Conservation (phyloP, 2,797 vertebrate genomes). For the Sebastes taczanowskii region DNA sequence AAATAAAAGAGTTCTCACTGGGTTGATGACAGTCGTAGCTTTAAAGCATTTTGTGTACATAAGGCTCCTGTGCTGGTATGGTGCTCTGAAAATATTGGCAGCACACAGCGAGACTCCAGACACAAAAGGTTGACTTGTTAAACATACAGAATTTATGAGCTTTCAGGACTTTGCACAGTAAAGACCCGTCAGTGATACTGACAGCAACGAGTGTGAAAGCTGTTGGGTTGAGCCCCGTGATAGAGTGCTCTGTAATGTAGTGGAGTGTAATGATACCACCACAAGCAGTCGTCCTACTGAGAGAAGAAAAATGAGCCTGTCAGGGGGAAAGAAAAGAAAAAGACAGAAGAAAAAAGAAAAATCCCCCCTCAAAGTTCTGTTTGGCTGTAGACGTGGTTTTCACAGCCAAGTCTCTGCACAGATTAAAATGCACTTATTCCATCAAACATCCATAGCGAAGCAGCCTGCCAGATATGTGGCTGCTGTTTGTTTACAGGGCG, state of each 20-base stretch:
- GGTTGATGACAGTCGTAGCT: slow-evolving; percentile 18
- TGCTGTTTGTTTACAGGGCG: slow-evolving; percentile 50
- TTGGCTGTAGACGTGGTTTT: slow-evolving; percentile 60
- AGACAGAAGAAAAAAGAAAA: slow-evolving; percentile 34
- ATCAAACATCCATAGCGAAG: slow-evolving; percentile 39
- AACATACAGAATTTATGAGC: slow-evolving; percentile 59
- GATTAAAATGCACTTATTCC: slow-evolving; percentile 65
- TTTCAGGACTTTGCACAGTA: slow-evolving; percentile 40
- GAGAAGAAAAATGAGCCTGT: slow-evolving; percentile 70
- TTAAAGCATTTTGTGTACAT: slow-evolving; percentile 18
- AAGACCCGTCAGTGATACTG: slow-evolving; percentile 51
- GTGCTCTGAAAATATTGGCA: slow-evolving; percentile 43
- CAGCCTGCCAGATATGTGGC: slow-evolving; percentile 40
- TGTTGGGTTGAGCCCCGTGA: slow-evolving; percentile 48
- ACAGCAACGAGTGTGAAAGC: slow-evolving; percentile 56
- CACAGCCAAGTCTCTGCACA: slow-evolving; percentile 58
- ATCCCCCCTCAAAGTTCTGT: slow-evolving; percentile 46
- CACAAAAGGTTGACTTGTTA: slow-evolving; percentile 55
- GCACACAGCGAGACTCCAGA: slow-evolving; percentile 21
- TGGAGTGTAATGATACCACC: slow-evolving; percentile 61
- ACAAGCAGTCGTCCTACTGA: slow-evolving; percentile 51
- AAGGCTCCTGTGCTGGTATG: slow-evolving; percentile 18
- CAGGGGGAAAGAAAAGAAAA: slow-evolving; percentile 57
- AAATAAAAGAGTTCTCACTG: slow-evolving; percentile 30
- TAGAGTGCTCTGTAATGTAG: slow-evolving; percentile 59